phyloP scores from a whole-genome alignment of 2,888 invertebrate species.

The Augochlorella aurata region DNA sequence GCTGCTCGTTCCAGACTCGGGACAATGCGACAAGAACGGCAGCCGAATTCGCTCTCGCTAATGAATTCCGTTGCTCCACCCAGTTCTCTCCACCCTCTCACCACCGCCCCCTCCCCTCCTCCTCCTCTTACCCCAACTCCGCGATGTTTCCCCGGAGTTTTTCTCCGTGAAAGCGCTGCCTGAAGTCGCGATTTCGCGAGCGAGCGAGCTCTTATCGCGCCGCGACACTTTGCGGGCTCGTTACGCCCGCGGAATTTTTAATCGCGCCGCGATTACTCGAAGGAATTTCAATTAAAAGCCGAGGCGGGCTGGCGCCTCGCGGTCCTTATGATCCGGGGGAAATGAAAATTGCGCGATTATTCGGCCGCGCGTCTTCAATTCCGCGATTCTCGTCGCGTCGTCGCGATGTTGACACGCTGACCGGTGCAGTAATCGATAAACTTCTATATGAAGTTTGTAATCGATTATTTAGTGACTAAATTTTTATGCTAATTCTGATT shows the following conservation, averaged over 20 bases:
- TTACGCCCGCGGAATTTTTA: constrained; percentile 17
- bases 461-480: no score
- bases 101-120: neutral
- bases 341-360: constrained; percentile 1
- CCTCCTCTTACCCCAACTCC: neutral
- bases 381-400: no score
- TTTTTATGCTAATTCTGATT: no score
- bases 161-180: constrained; percentile 3
- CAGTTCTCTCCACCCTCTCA: neutral
- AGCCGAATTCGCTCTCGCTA: constrained; percentile 19
- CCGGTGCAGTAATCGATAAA: no score
- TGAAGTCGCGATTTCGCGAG: neutral
- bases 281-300: constrained; percentile 5
- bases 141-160: neutral
- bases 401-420: no score
- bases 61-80: constrained; percentile 26
- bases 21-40: constrained; percentile 15
- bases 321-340: neutral
- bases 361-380: neutral
- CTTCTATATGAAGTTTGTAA: no score
- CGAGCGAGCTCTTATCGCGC: neutral
- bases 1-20: constrained; percentile 16
- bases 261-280: constrained; percentile 1
- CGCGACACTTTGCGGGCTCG: neutral
- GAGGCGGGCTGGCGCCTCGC: neutral